A percentile compares a stretch with the other conserved stretches of the same genome.
These are phyloP conservation scores for Callospermophilus lateralis DNA, from an alignment of 2,113 vertebrate species.

Conservation along the genomic window DNA sequence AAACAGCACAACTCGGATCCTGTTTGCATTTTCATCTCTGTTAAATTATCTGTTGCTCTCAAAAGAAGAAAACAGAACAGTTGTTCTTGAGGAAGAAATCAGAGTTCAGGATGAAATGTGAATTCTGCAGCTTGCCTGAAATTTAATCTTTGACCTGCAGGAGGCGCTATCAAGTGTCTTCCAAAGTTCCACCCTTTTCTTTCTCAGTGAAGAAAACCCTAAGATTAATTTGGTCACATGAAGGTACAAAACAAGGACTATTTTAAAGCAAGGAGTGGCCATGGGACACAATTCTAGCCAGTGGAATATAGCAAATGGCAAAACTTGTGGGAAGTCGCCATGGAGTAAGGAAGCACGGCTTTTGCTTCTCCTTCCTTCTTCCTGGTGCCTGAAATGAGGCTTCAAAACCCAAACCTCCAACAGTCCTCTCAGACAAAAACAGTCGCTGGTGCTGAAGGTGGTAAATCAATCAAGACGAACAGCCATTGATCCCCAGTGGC, in stretches of 20 bases:
- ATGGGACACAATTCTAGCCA: neutral
- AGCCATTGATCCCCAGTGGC: neutral
- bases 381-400: neutral
- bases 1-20: neutral
- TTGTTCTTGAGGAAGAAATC: neutral
- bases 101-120: neutral
- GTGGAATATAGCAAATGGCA: neutral
- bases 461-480: neutral
- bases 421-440: neutral
- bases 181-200: neutral
- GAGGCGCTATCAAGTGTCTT: neutral
- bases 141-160: neutral
- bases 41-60: neutral
- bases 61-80: neutral
- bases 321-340: neutral
- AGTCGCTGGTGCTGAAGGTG: too few relatives aligned
- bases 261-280: neutral
- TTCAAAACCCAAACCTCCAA: neutral
- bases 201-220: neutral
- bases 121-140: constrained; percentile 16
- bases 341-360: neutral
- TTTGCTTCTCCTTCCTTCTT: neutral
- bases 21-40: neutral
- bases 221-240: too few relatives aligned
- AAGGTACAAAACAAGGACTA: neutral